Evolutionary conservation across 1,140 invertebrate species (phyloP).

Genomic region (Palaemon carinicauda): DNA sequence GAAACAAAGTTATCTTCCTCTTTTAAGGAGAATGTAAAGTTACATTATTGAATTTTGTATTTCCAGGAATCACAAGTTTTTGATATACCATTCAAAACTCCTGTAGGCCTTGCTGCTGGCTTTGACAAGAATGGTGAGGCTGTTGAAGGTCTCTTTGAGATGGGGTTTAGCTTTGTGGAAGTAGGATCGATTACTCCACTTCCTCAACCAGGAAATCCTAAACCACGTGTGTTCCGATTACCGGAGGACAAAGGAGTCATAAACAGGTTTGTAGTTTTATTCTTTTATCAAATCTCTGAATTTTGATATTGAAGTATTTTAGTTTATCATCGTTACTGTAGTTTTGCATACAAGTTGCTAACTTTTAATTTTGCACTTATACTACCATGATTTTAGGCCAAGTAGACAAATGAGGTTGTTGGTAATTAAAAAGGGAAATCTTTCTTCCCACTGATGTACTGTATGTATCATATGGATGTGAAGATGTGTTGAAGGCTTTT

Average conservation of each 20-base stretch:
- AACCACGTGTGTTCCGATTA: conserved; percentile 91
- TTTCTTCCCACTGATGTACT: too few species aligned
- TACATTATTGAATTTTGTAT: not conserved
- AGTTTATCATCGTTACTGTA: too few species aligned
- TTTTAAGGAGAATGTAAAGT: too few species aligned
- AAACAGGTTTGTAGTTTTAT: conserved; percentile 73
- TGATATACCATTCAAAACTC: conserved; percentile 80
- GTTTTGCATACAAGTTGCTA: too few species aligned
- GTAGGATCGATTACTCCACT: conserved; percentile 94
- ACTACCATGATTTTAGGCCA: too few species aligned
- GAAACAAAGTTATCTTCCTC: too few species aligned
- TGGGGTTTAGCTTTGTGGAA: conserved; percentile 97
- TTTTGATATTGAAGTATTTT: not conserved
- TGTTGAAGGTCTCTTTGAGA: conserved; percentile 78
- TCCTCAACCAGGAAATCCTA: conserved; percentile 90
- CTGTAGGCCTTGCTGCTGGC: conserved; percentile 95
- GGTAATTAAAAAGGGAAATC: too few species aligned
- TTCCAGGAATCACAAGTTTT: conserved; percentile 76
- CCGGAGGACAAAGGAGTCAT: conserved; percentile 88
- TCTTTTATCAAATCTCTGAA: not conserved
- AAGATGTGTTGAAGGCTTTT: too few species aligned
- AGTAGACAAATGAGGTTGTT: too few species aligned
- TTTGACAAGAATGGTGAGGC: conserved; percentile 98
- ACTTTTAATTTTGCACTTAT: too few species aligned
- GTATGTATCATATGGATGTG: too few species aligned